Evolutionary conservation across 2,113 vertebrate genomes (phyloP).

Genomic region (Lepisosteus osseus): DNA sequence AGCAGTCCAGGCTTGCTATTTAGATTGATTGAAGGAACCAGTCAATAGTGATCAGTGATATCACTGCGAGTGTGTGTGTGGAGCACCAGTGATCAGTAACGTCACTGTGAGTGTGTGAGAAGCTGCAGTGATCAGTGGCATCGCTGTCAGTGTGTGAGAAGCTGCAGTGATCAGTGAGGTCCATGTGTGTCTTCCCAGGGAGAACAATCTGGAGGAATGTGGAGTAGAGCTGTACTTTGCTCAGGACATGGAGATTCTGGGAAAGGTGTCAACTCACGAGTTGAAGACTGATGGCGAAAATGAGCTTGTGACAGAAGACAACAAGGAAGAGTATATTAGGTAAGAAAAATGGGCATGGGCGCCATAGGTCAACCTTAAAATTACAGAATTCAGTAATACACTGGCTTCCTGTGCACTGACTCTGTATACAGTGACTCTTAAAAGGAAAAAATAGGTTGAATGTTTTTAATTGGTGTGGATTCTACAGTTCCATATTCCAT

Average conservation of each 20-base stretch:
- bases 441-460: too few relatives aligned
- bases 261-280: slow-evolving; percentile 92
- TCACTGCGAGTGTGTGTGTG: slow-evolving; percentile 16
- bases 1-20: too few relatives aligned
- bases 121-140: neutral
- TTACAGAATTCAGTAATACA: too few relatives aligned
- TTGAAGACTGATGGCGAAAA: slow-evolving; percentile 91
- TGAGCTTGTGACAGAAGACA: slow-evolving; percentile 88
- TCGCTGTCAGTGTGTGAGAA: slow-evolving; percentile 17
- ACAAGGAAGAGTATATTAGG: slow-evolving; percentile 98
- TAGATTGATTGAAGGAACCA: too few relatives aligned
- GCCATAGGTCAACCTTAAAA: too few relatives aligned
- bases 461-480: too few relatives aligned
- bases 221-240: slow-evolving; percentile 95
- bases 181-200: slow-evolving; percentile 54
- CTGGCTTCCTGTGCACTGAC: too few relatives aligned
- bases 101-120: slow-evolving; percentile 16
- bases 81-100: neutral
- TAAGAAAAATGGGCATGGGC: slow-evolving; percentile 31
- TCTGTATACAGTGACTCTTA: too few relatives aligned
- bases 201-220: slow-evolving; percentile 92
- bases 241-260: slow-evolving; percentile 98
- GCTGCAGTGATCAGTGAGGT: neutral
- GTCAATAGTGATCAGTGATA: neutral
- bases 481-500: too few relatives aligned